Conservation (phyloP, 1,140 invertebrate species). For the Drosophila nannoptera region DNA sequence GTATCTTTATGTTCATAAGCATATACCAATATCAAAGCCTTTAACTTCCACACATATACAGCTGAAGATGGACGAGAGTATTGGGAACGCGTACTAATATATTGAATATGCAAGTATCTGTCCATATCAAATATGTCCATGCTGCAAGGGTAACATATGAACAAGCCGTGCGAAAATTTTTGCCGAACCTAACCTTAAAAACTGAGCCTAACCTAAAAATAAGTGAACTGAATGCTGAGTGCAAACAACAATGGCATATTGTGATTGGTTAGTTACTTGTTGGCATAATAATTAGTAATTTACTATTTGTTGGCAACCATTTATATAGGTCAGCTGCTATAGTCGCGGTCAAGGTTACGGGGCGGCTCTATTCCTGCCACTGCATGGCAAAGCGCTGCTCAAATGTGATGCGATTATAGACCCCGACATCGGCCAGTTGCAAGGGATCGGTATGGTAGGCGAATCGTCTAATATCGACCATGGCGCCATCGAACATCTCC, state of each 20-base stretch:
- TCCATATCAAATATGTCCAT: no score
- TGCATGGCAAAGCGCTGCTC: constrained; percentile 73
- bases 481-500: constrained; percentile 73
- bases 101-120: no score
- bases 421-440: constrained; percentile 70
- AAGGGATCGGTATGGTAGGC: constrained; percentile 72
- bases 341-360: background rate
- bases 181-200: background rate
- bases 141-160: background rate
- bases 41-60: background rate
- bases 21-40: constrained; percentile 7
- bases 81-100: no score
- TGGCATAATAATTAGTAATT: background rate
- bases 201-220: background rate
- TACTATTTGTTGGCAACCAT: background rate
- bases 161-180: background rate
- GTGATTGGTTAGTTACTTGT: background rate
- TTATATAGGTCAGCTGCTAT: background rate
- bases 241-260: background rate
- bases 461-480: constrained; percentile 68
- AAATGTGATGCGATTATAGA: constrained; percentile 69
- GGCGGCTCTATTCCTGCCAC: constrained; percentile 61
- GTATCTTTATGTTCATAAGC: background rate
- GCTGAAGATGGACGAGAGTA: background rate
- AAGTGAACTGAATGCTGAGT: background rate